phyloP scores from a whole-genome alignment of 2,797 vertebrate genomes.

The Psittacula echo region DNA sequence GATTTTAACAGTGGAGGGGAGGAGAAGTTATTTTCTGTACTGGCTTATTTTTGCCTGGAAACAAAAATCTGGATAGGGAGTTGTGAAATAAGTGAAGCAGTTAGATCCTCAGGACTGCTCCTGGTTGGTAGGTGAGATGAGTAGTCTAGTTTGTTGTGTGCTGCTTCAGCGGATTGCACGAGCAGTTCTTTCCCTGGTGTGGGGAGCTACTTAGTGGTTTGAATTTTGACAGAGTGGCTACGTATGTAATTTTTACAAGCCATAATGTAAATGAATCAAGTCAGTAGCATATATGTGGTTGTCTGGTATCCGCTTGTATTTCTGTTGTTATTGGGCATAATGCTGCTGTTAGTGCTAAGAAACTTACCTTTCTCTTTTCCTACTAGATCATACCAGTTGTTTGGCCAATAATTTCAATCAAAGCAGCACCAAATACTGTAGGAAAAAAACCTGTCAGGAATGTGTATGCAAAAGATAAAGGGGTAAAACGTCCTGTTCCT shows the following conservation, averaged over 20 bases:
- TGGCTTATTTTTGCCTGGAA: not conserved
- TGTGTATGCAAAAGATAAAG: not conserved
- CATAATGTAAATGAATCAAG: not conserved
- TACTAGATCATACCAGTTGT: not conserved
- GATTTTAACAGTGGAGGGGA: not conserved
- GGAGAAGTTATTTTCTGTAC: not conserved
- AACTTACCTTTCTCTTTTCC: not conserved
- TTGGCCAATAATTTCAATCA: not conserved
- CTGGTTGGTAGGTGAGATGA: not conserved
- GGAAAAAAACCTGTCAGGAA: not conserved
- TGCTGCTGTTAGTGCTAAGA: not conserved
- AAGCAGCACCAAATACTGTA: not conserved
- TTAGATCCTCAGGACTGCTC: not conserved
- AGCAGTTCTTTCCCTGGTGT: not conserved
- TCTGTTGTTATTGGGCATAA: not conserved
- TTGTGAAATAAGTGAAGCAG: not conserved
- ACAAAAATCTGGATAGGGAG: not conserved
- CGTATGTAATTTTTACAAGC: not conserved
- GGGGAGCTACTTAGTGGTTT: not conserved
- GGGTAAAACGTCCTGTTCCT: rapidly evolving
- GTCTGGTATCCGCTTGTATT: not conserved
- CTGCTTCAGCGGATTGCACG: not conserved
- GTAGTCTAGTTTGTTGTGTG: not conserved
- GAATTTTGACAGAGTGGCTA: not conserved
- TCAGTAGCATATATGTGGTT: not conserved